Evolutionary conservation across 2,888 invertebrate species (phyloP).

Genomic region (Agonum fuliginosum): DNA sequence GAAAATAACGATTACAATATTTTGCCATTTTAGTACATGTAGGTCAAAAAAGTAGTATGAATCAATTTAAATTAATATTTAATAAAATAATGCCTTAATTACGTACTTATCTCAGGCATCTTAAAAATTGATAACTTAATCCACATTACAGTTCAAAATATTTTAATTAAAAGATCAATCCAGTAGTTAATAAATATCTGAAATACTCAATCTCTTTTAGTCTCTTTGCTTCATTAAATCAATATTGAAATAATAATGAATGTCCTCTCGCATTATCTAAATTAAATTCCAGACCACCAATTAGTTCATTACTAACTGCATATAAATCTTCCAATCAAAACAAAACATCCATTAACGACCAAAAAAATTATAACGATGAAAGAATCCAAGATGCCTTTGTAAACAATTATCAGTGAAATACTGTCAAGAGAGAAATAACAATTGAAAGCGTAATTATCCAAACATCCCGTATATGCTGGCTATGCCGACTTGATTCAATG

Average conservation of each 20-base stretch:
- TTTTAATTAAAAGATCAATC: slow-evolving; percentile 1
- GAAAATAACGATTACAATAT: not conserved
- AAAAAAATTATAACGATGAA: slow-evolving; percentile 14
- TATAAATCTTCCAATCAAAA: slow-evolving; percentile 3
- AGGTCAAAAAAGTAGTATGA: not conserved
- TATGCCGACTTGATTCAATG: not conserved
- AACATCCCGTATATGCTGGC: slow-evolving; percentile 5
- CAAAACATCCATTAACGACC: not conserved
- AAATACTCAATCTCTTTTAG: not conserved
- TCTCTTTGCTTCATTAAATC: slow-evolving; percentile 22
- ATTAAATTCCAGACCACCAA: slow-evolving; percentile 43
- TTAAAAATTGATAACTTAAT: not conserved
- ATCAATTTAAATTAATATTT: not conserved
- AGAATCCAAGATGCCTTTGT: slow-evolving; percentile 27
- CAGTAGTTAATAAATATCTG: not conserved
- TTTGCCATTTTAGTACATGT: not conserved
- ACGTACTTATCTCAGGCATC: not conserved
- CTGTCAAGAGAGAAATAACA: slow-evolving; percentile 34
- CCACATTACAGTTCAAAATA: not conserved
- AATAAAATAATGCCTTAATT: too few relatives aligned
- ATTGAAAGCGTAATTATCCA: slow-evolving; percentile 24
- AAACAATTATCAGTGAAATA: slow-evolving; percentile 16
- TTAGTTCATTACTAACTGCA: slow-evolving; percentile 15
- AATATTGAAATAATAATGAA: slow-evolving; percentile 45
- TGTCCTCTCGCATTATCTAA: slow-evolving; percentile 14